Percentiles rank a stretch among this genome's conserved stretches.
phyloP scores from a whole-genome alignment of 2,797 vertebrate genomes.

The Falco columbarius region DNA sequence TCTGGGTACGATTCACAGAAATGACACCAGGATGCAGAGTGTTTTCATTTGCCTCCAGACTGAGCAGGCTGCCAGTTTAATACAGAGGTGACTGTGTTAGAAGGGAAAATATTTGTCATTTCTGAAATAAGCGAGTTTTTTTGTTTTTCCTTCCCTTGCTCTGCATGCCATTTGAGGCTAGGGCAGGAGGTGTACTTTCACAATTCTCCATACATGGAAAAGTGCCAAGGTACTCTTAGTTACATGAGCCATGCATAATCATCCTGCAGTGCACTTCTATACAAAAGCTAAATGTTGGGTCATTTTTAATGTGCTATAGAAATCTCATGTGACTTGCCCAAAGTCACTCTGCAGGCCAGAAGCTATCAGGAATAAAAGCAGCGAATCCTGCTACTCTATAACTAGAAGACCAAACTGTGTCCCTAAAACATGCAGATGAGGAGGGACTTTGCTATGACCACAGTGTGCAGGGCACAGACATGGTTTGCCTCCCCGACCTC shows the following conservation, averaged over 20 bases:
- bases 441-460: not conserved
- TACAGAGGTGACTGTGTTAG: slow-evolving; percentile 25
- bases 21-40: not conserved
- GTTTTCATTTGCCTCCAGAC: not conserved
- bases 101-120: not conserved
- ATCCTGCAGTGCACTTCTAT: not conserved
- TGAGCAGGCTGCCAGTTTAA: not conserved
- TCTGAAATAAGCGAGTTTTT: not conserved
- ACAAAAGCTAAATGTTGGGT: not conserved
- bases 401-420: not conserved
- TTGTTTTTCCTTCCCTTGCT: not conserved
- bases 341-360: not conserved
- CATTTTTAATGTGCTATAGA: not conserved
- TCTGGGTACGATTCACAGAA: not conserved
- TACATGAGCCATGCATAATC: not conserved
- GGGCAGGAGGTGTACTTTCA: not conserved
- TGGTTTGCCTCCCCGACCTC: rapidly evolving
- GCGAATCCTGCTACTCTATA: not conserved
- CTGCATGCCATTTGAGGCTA: not conserved
- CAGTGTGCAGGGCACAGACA: rapidly evolving
- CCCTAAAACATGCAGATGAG: not conserved
- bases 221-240: not conserved
- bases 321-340: not conserved
- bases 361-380: not conserved
- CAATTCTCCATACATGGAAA: not conserved